A percentile compares a stretch with the other conserved stretches of the same genome.
These are phyloP conservation scores for Lota lota DNA, from an alignment of 2,113 vertebrate genomes.

Conservation along the genomic window DNA sequence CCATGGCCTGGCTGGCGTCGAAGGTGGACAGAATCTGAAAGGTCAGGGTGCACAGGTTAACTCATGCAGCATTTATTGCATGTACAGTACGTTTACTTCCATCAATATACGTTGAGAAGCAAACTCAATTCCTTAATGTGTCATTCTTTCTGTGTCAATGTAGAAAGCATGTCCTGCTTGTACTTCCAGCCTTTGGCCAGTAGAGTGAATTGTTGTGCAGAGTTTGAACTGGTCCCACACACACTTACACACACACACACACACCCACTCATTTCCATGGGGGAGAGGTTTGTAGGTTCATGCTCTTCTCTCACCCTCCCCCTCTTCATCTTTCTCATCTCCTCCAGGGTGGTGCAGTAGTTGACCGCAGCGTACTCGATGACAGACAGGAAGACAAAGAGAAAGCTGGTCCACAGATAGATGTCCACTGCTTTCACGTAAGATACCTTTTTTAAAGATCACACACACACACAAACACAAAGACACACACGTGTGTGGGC, in stretches of 20 bases:
- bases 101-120: neutral
- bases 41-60: too few species aligned
- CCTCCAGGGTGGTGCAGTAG: conserved; percentile 88
- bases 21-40: conserved; percentile 80
- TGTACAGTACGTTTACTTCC: too few species aligned
- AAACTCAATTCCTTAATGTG: neutral
- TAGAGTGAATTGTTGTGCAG: conserved; percentile 34
- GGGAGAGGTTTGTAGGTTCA: too few species aligned
- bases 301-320: conserved; percentile 54
- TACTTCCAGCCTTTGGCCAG: conserved; percentile 13
- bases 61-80: too few species aligned
- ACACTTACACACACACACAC: too few species aligned
- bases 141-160: neutral
- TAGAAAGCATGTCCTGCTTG: neutral
- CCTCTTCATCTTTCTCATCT: conserved; percentile 76
- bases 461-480: conserved; percentile 1
- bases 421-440: conserved; percentile 90
- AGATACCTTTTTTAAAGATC: conserved; percentile 70
- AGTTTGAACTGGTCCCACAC: neutral
- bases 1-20: conserved; percentile 85
- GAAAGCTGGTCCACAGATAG: conserved; percentile 91
- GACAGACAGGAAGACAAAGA: conserved; percentile 90
- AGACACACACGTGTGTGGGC: neutral
- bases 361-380: conserved; percentile 89
- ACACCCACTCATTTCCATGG: too few species aligned